Evolutionary conservation across 2,888 invertebrate species (phyloP).

Genomic region (Meteorus colon): DNA sequence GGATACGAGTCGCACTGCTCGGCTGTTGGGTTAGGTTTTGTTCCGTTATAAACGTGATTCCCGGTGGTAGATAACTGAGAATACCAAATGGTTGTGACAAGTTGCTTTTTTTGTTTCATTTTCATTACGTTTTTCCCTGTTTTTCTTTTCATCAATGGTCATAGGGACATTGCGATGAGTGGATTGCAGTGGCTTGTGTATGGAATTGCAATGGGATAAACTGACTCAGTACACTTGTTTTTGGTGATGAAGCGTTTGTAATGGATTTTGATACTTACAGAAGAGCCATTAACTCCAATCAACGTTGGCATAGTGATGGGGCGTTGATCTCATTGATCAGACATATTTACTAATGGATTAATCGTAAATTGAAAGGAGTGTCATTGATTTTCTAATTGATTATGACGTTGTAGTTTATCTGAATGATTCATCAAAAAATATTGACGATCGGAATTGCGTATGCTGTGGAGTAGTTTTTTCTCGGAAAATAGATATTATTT

Average conservation of each 20-base stretch:
- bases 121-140: not conserved
- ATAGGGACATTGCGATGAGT: not conserved
- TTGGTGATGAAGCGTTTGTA: not conserved
- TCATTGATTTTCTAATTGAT: not conserved
- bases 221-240: not conserved
- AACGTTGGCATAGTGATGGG: not conserved
- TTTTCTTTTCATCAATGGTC: not conserved
- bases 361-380: too few species aligned
- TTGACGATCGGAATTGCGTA: not conserved
- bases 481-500: not conserved
- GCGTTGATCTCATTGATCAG: not conserved
- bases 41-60: slow-evolving; percentile 12
- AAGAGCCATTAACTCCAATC: not conserved
- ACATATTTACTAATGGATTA: not conserved
- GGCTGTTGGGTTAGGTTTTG: slow-evolving; percentile 53
- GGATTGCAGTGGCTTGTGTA: slow-evolving; percentile 6
- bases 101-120: not conserved
- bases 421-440: not conserved
- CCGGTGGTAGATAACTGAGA: not conserved
- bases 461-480: not conserved
- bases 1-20: slow-evolving; percentile 66
- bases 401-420: not conserved
- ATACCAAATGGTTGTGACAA: not conserved
- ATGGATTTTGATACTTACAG: not conserved
- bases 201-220: not conserved